A percentile compares a stretch with the other conserved stretches of the same genome.
phyloP scores from a whole-genome alignment of 2,888 invertebrate species.

The Xanthia icteritia region DNA sequence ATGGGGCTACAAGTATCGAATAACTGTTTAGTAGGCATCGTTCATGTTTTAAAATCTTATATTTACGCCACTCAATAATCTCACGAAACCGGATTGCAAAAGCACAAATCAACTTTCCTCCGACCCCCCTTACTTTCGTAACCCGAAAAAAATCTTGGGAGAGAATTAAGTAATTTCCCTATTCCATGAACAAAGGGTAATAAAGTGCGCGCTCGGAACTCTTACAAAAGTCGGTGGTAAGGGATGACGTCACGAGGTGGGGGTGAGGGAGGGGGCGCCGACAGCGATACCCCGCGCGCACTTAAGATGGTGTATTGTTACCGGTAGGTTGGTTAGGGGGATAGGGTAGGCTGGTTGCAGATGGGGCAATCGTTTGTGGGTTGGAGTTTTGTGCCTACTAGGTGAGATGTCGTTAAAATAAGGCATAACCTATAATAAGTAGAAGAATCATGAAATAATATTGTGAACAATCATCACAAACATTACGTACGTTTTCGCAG shows the following conservation, averaged over 20 bases:
- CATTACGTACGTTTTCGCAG: neutral
- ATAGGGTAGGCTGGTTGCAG: constrained; percentile 50
- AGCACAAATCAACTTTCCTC: constrained; percentile 31
- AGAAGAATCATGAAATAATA: neutral
- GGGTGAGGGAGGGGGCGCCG: neutral
- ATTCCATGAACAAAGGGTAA: constrained; percentile 64
- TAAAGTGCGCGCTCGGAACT: constrained; percentile 61
- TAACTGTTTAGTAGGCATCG: neutral
- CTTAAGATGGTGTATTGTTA: constrained; percentile 75
- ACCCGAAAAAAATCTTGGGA: constrained; percentile 41
- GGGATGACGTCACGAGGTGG: constrained; percentile 42
- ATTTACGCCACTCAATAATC: neutral
- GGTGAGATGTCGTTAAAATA: neutral
- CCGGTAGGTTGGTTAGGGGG: constrained; percentile 55
- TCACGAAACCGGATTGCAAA: constrained; percentile 11
- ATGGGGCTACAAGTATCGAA: neutral
- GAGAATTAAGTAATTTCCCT: constrained; percentile 63
- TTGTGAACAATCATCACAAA: too few species aligned
- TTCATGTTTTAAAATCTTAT: neutral
- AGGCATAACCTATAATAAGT: too few species aligned
- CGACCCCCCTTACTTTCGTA: constrained; percentile 40
- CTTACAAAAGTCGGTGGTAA: constrained; percentile 51
- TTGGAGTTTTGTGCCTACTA: constrained; percentile 40
- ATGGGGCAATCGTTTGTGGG: constrained; percentile 36
- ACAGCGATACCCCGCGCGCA: constrained; percentile 72